Base-by-base conservation (phyloP, 2,113 vertebrate genomes). In the Epinephelus lanceolatus region DNA sequence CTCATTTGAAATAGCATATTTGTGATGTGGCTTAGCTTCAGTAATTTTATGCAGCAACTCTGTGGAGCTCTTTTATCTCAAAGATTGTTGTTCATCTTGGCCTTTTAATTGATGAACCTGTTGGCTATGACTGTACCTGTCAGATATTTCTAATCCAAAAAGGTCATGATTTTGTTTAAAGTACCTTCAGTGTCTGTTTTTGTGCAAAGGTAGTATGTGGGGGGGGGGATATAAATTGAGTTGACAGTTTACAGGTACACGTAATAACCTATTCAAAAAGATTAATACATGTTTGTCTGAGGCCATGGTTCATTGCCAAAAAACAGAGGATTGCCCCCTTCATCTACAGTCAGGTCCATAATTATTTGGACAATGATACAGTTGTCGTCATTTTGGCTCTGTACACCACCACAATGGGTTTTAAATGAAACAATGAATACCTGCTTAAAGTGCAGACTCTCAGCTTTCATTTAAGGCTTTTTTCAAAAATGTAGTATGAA, bases 11-110 rank as follows among this genome's bases (percentile, higher is more conserved):
- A 21, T 8, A n/a, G 30, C 13, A 40, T 6, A 17, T 8, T 10
- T 23, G 11, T n/a, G 21, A n/a, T 33, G 45, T 10, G 10, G 13
- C 40, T 55, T n/a, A 33, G 69, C n/a, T 57, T 51, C 51, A 56
- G 15, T 47, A 77, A 80, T 66, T 79, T 19, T 40, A 55, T 45
- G 59, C 60, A 57, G 30, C 21, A 33, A 33, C 23, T 65, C 27
- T 15, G 33, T n/a, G 33, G 40, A 2, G 21, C 57, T 78, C 25
- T 69, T 81, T 69, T 81, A 52, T 62, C 37, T 71, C 71, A 40
- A 73, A 61, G 33, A 79, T n/a, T 63, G 71, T 57, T 60, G 68
- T 77, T 78, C 18, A 59, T 40, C 10, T 77, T 86, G 80, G 80
- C 79, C 56, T 83, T 83, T 84, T 27, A 40, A 66, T 25, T 80